Evolutionary conservation across 2,797 vertebrate species (phyloP), one percentile per base, ranked within the genome.

Genomic region (Arremon brunneinucha): DNA sequence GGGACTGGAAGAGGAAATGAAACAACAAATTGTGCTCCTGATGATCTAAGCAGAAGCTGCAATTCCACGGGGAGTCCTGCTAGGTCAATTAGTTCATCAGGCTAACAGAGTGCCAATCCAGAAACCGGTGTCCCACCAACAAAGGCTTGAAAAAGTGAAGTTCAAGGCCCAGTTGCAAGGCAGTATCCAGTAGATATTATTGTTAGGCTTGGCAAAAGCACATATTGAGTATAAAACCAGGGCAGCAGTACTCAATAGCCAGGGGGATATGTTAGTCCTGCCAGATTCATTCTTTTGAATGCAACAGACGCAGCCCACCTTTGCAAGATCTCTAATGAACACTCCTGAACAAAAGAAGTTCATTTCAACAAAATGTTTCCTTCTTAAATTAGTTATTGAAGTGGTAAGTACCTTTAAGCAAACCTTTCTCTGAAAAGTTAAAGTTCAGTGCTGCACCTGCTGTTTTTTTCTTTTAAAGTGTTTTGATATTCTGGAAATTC

Each of bases 61-160:
- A 88, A 65, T 97, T 94, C 98, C 91, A 52, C 8, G 4, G 97
- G 97, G 97, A 97, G 91, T 57, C 96, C 89, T 81, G 91, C 89
- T 94, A 97, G 97, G 97, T 97, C 97, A 97, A 97, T 97, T 96
- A 98, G 98, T 97, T 97, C 96, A 97, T 97, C 97, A 72, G 88
- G 89, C 77, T 87, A 78, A 97, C 95, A 97, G 97, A 98, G 95
- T 47, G 96, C 94, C 64, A 79, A 96, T 91, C 96, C 82, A 92
- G 92, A 94, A 97, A 96, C 85, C 83, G 93, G 46, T 92, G 93
- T 92, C 94, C 88, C 94, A 62, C 87, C 79, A 96, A 96, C 85
- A 92, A 93, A 86, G 72, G 53, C 49, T 86, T 91, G 80, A 89
- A 94, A 96, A 86, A 90, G 83, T 43, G 70, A 96, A 94, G 81